These are phyloP conservation scores for Drosophila takahashii DNA, from an alignment of 1,140 invertebrate species.

Conservation along the genomic window DNA sequence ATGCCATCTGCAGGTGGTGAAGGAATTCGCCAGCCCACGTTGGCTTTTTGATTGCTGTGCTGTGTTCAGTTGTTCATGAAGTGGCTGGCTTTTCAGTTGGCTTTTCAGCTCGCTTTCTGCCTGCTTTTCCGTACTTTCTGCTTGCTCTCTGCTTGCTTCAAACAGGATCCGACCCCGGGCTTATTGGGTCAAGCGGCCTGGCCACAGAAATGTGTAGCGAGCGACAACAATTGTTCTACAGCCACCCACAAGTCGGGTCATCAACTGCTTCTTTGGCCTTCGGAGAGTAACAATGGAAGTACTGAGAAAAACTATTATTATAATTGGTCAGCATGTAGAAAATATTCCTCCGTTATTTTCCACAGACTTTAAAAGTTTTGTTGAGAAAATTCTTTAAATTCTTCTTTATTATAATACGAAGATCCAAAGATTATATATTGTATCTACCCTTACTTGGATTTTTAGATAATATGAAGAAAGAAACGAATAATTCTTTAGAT, in stretches of 20 bases:
- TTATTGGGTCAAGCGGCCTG: slow-evolving; percentile 68
- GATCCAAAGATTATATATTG: too few species aligned
- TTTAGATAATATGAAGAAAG: too few species aligned
- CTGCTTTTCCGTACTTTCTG: slow-evolving; percentile 27
- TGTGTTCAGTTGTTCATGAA: slow-evolving; percentile 44
- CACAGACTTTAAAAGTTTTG: too few species aligned
- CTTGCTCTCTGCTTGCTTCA: background rate
- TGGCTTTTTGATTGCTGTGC: slow-evolving; percentile 40
- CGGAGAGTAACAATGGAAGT: slow-evolving; percentile 5
- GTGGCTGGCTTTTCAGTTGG: slow-evolving; percentile 33
- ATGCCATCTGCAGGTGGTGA: slow-evolving; percentile 21
- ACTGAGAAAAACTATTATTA: background rate
- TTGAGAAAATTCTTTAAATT: too few species aligned
- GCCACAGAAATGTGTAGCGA: slow-evolving; percentile 58
- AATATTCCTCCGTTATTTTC: too few species aligned
- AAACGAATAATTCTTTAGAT: too few species aligned
- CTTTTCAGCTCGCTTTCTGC: slow-evolving; percentile 21
- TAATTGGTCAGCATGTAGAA: background rate
- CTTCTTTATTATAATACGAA: too few species aligned
- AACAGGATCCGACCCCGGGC: slow-evolving; percentile 39
- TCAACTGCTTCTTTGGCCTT: slow-evolving; percentile 38
- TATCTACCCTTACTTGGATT: too few species aligned
- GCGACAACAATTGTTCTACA: slow-evolving; percentile 73
- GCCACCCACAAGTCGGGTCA: slow-evolving; percentile 9
- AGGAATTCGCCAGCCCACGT: slow-evolving; percentile 12